Evolutionary conservation across 2,797 vertebrate genomes (phyloP), one percentile per base, ranked within the genome.

Genomic region (Phylloscopus collybita): DNA sequence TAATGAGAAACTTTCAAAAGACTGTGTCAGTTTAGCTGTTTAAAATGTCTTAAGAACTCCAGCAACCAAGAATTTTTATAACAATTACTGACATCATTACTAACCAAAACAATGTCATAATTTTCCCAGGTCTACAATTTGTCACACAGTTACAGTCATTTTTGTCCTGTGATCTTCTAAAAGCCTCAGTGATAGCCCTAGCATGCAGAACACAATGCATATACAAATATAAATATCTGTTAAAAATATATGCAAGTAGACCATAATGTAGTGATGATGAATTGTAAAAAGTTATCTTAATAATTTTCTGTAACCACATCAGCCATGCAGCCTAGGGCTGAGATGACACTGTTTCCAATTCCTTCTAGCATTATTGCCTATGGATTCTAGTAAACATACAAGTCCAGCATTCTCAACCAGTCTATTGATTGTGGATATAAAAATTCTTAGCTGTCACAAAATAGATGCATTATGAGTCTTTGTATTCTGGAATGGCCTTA

Each of bases 191-290:
- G 26, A 56, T 15, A 36, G 23, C 9, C 5, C 7, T 64, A 72
- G 1, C 10, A 40, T 30, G 27, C 18, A 50, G 36, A 67, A 10
- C 15, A 59, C 13, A 44, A 51, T 18, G 1, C 27, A 36, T 44
- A 44, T 13, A 44, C 15, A 51, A 36, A 44, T 44, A 74, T 23
- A 59, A 44, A 38, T 22, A 16, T 38, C 10, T 23, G 4, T 13
- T 59, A 6, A 23, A 30, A 30, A 17, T 42, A 44, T 44, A 23
- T 32, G 6, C 45, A 44, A 60, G n/a, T 23, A 29, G 22, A 67
- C 4, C 1, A 1, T 7, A 51, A 23, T 13, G 4, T 36, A 53
- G 4, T 23, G 23, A 25, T 44, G 32, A 29, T 45, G 3, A 36
- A 38, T 45, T 60, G 32, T 45, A 45, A 57, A 44, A 32, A 13